phyloP scores from a whole-genome alignment of 1,140 invertebrate species.

The Penaeus indicus region DNA sequence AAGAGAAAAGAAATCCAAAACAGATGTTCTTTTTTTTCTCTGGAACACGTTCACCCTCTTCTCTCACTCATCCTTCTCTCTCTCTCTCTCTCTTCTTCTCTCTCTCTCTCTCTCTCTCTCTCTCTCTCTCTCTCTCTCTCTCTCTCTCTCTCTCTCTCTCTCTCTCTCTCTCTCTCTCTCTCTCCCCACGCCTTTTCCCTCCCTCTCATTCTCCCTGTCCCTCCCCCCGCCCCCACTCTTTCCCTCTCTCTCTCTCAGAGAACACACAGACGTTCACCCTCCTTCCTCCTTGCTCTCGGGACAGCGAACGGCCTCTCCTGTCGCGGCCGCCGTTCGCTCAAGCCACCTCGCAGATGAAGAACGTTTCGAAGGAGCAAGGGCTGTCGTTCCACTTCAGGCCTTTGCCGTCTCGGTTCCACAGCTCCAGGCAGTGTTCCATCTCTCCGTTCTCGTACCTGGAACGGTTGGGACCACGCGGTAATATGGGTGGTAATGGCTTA shows the following conservation, averaged over 20 bases:
- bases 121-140: no score
- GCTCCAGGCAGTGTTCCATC: slow-evolving; percentile 89
- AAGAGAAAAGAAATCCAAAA: no score
- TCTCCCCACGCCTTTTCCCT: background rate
- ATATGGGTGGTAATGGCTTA: background rate
- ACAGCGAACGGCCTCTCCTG: background rate
- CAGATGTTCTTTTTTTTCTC: no score
- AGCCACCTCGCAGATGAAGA: slow-evolving; percentile 87
- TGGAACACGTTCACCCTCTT: no score
- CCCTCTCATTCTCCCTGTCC: background rate
- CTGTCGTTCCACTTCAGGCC: slow-evolving; percentile 94
- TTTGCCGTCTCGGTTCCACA: slow-evolving; percentile 92
- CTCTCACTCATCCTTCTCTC: no score
- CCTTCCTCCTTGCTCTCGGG: no score
- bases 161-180: no score
- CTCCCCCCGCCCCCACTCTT: background rate
- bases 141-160: no score
- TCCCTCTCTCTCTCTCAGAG: background rate
- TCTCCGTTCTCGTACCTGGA: slow-evolving; percentile 93
- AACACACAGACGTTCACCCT: background rate
- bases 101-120: no score
- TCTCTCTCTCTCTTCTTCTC: no score
- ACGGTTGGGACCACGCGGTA: background rate
- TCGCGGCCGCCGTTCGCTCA: background rate
- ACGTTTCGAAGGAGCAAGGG: slow-evolving; percentile 92